These are phyloP conservation scores for Pipra filicauda DNA, from an alignment of 2,113 vertebrate species.

Conservation along the genomic window DNA sequence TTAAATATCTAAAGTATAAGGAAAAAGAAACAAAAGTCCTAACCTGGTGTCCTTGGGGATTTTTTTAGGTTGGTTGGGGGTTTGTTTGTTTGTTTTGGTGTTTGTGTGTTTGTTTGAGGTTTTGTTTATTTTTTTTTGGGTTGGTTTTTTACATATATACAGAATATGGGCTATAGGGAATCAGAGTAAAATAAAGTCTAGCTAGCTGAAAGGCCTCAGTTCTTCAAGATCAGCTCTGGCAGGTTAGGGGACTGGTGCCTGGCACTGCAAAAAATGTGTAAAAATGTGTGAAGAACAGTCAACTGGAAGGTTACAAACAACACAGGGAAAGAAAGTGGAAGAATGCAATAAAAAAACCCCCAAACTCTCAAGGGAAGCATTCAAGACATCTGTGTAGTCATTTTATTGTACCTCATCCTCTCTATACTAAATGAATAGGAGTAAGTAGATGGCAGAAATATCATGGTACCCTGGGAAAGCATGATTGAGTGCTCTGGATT, in stretches of 20 bases:
- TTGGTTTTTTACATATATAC: not conserved
- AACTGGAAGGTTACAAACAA: not conserved
- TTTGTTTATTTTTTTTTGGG: not conserved
- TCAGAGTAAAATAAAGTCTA: not conserved
- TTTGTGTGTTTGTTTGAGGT: not conserved
- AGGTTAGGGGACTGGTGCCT: not conserved
- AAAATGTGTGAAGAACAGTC: not conserved
- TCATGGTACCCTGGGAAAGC: not conserved
- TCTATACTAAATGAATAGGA: not conserved
- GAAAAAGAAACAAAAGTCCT: not conserved
- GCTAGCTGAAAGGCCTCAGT: not conserved
- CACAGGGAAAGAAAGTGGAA: not conserved
- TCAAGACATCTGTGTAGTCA: not conserved
- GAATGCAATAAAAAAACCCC: fast-evolving
- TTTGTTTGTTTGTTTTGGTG: not conserved
- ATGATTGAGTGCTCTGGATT: not conserved
- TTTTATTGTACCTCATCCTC: not conserved
- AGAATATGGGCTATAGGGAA: not conserved
- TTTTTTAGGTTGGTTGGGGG: not conserved
- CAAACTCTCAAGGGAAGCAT: not conserved
- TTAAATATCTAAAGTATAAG: not conserved
- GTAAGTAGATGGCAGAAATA: not conserved
- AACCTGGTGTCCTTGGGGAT: not conserved
- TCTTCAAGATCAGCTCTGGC: not conserved
- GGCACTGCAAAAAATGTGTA: not conserved